Percentiles rank a stretch among this genome's conserved stretches.
These are phyloP conservation scores for Nephila pilipes DNA, from an alignment of 1,140 invertebrate species.

Conservation along the genomic window DNA sequence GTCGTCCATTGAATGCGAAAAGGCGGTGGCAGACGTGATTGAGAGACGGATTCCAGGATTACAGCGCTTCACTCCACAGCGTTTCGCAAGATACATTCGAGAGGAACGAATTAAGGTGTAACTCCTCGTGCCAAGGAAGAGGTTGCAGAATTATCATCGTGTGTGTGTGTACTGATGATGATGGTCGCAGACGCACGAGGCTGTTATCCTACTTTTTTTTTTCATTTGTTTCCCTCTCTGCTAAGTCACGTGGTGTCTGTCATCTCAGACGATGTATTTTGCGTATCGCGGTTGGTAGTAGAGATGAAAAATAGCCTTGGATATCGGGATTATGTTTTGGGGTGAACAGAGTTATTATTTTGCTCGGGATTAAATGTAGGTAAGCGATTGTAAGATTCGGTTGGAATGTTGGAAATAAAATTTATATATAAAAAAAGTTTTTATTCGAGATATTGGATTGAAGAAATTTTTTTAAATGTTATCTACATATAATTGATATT, in stretches of 20 bases:
- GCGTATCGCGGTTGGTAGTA: not conserved
- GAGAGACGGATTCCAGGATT: slow-evolving; percentile 34
- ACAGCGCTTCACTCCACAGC: not conserved
- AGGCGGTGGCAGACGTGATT: slow-evolving; percentile 19
- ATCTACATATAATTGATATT: too few relatives aligned
- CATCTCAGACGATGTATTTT: slow-evolving; percentile 39
- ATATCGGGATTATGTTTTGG: not conserved
- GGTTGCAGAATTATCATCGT: slow-evolving; percentile 10
- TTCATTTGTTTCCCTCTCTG: slow-evolving; percentile 23
- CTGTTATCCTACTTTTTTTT: slow-evolving; percentile 13
- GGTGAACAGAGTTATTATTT: not conserved
- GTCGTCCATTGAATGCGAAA: slow-evolving; percentile 58
- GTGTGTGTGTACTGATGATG: not conserved
- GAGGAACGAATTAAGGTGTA: slow-evolving; percentile 21
- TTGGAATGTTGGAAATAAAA: too few relatives aligned
- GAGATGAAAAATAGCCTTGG: not conserved
- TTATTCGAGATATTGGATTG: too few relatives aligned
- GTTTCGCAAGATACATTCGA: not conserved
- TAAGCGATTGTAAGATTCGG: too few relatives aligned
- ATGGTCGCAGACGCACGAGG: slow-evolving; percentile 22
- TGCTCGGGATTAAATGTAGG: too few relatives aligned
- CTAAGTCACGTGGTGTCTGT: slow-evolving; percentile 69
- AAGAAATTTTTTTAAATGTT: too few relatives aligned
- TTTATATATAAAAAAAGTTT: too few relatives aligned
- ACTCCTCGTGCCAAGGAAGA: slow-evolving; percentile 9